These are phyloP conservation scores for Eurois occulta DNA, from an alignment of 2,888 invertebrate genomes.

Conservation along the genomic window DNA sequence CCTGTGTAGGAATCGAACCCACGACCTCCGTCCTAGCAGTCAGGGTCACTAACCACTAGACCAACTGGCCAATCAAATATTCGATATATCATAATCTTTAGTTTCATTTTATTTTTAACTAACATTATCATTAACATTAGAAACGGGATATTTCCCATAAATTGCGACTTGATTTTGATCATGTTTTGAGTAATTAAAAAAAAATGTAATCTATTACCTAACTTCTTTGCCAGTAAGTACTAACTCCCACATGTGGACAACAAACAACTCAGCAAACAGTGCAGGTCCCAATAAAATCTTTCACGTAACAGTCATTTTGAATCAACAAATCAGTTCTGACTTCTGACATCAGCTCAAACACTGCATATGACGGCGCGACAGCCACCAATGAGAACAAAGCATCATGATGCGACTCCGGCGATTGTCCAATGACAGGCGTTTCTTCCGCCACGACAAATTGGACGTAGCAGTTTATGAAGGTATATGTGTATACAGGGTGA, in stretches of 20 bases:
- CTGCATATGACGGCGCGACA: background rate
- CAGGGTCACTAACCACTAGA: too few species aligned
- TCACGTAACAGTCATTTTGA: background rate
- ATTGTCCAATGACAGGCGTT: conserved; percentile 47
- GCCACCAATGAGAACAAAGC: conserved; percentile 38
- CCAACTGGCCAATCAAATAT: too few species aligned
- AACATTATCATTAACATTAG: too few species aligned
- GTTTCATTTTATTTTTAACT: too few species aligned
- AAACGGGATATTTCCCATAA: too few species aligned
- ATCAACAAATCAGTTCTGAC: conserved; percentile 13
- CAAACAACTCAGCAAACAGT: background rate
- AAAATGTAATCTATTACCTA: background rate
- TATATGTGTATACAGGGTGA: background rate
- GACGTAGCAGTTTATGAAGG: background rate
- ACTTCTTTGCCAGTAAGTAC: too few species aligned
- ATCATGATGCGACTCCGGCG: conserved; percentile 13
- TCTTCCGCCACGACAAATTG: conserved; percentile 43
- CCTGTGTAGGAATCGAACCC: too few species aligned
- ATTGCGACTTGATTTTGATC: background rate
- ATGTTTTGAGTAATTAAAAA: background rate
- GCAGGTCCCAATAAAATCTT: background rate
- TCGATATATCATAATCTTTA: too few species aligned
- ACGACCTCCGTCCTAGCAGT: too few species aligned
- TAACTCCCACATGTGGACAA: background rate
- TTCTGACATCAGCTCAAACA: conserved; percentile 21